Base-by-base conservation (phyloP, 1,140 invertebrate genomes). In the Rhyzopertha dominica region DNA sequence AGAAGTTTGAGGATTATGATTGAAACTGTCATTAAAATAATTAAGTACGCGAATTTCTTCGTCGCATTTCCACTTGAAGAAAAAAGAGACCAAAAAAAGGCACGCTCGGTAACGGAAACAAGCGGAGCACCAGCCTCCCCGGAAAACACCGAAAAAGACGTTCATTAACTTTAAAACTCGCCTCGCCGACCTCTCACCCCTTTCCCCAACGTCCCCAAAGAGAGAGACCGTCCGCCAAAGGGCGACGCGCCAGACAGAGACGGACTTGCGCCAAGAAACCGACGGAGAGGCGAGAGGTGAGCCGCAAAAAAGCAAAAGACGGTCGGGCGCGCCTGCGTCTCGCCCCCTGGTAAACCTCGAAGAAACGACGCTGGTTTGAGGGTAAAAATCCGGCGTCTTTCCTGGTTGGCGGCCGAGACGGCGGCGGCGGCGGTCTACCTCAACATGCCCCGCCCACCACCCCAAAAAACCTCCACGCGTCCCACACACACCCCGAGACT, bases 341-440 rank as follows among this genome's bases (percentile, higher is more conserved):
- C 54, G 50, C 42, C 50, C 58, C 50, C 57, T 61, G 65, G 65
- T 67, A 66, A 66, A 67, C 65, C 65, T 67, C 65, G 63, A 66
- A 65, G 65, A 66, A 66, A 66, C 63, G 63, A 63, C 63, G 60
- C 59, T 62, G 63, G 65, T 66, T 62, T 65, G 62, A 61, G 64
- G 62, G 62, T 61, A 67, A 67, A 67, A 67, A 66, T 66, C 65
- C 62, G 59, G 59, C 65, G 65, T 67, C 65, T 67, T 67, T 67
- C 65, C 65, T 67, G 65, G 65, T 67, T 67, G 65, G 65, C 54
- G 65, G 65, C 64, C 52, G 53, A 57, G 59, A 58, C 59, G 58
- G 62, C 61, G 62, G 61, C 62, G 59, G 62, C 62, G 59, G 62
- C 63, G 63, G 63, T 63, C 58, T 63, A 67, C 65, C 65, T 66